Base-by-base conservation (phyloP, 2,797 vertebrate genomes). In the Vireo griseus region DNA sequence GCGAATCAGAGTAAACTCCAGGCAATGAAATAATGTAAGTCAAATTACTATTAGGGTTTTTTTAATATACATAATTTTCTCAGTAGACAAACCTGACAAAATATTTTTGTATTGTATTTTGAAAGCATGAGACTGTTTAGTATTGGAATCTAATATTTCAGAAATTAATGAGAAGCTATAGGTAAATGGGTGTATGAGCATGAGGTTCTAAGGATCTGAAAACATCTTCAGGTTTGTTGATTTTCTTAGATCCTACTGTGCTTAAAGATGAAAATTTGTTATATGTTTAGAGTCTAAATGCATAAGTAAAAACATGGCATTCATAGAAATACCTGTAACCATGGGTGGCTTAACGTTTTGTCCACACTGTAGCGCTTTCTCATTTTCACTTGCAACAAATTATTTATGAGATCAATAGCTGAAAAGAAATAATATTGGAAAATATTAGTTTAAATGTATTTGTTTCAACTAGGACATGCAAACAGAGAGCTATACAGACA, bases 321-420 rank as follows among this genome's bases (percentile, higher is more conserved):
- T 33, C 66, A 14, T 31, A 92, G 79, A 72, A 97, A 97, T 97
- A 99, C 98, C 98, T 99, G 98, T 91, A 99, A 97, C 99, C 99
- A 99, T 1, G 99, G 99, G 90, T 99, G 99, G 96, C 99, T 99
- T 96, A 99, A 98, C 0, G 99, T 99, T 97, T 99, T 99, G 97
- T 99, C 99, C 86, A 99, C 99, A 29, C 99, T 99, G 97, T 98
- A 99, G 61, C 99, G 98, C 95, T 99, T 99, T 97, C 99, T 99
- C 99, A 99, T 99, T 98, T 99, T 99, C 75, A 99, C 99, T 98
- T 99, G 99, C 96, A 99, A 98, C 94, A 99, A 98, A 97, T 99
- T 99, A 98, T 99, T 99, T 96, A 99, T 99, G 96, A 99, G 98
- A 98, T 99, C 99, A 88, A 99, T 99, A 88, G 99, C 99, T 99